Base-by-base conservation (phyloP, 2,113 vertebrate species). In the Brienomyrus longianalis region DNA sequence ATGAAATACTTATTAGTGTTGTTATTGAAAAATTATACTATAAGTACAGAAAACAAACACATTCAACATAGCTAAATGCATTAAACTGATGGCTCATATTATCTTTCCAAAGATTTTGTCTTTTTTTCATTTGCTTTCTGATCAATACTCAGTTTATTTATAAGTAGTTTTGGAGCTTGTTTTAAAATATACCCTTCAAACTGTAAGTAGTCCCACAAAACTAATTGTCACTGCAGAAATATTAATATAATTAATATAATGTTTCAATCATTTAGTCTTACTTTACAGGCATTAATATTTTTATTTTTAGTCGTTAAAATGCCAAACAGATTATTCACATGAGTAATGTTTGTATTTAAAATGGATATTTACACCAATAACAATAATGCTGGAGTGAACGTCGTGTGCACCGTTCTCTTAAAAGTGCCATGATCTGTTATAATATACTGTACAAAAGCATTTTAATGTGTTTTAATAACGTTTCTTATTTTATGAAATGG, bases 401-500 rank as follows among this genome's bases (percentile, higher is more conserved):
- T 94, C 90, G 92, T 90, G 62, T 91, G 92, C 89, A 92, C 93
- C 94, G 93, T 94, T 93, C 94, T 92, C 95, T 95, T 93, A 95
- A 95, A 94, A 94, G 93, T 93, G 91, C 90, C 86, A 89, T 90
- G 83, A 96, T 96, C 94, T 95, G 95, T 95, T 77, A 27, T 92
- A 27, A 89, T 92, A 91, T 93, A 92, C 93, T 92, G 92, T 90
- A 96, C 95, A 95, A 96, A 95, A 94, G 94, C 93, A 91, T 93
- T 93, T 92, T 95, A 96, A 95, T 95, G 94, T 93, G 90, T 94
- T 96, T 95, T 95, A 95, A 95, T 95, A 94, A 95, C 95, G 95
- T 95, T 95, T 96, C 95, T 88, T 95, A 95, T 96, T 96, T 96
- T 95, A 96, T 96, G 93, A 96, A 96, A 95, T 91, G 93, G 93